Conservation (phyloP, 2,797 vertebrate species). For the Dendrocincla fuliginosa region DNA sequence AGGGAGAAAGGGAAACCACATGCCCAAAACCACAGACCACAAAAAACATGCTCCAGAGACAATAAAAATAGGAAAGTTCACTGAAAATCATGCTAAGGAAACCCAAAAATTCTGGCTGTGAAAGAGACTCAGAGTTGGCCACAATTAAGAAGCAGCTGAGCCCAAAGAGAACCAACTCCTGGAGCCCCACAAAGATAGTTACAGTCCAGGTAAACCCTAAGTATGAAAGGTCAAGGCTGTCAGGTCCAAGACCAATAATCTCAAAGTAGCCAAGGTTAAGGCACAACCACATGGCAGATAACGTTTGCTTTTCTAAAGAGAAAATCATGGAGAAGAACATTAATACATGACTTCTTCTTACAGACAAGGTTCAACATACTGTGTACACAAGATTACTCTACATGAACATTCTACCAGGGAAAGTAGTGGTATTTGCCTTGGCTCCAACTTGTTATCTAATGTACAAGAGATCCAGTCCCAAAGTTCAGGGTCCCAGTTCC, state of each 20-base stretch:
- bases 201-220: not conserved
- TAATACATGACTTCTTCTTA: not conserved
- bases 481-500: not conserved
- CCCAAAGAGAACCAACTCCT: not conserved
- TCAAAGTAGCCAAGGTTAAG: not conserved
- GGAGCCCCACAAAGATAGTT: not conserved
- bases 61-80: slow-evolving; percentile 6
- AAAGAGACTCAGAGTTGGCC: not conserved
- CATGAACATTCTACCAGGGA: not conserved
- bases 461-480: not conserved
- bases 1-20: not conserved
- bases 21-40: not conserved
- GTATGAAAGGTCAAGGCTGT: not conserved
- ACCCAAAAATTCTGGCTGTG: not conserved
- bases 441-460: not conserved
- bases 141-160: not conserved
- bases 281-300: not conserved
- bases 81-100: not conserved
- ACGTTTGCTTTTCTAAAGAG: not conserved
- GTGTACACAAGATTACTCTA: not conserved
- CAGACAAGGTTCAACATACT: not conserved
- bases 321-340: not conserved
- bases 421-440: not conserved
- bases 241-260: not conserved
- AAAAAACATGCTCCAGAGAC: not conserved